Conservation (phyloP, 2,113 vertebrate species). For the Pampusana beccarii region DNA sequence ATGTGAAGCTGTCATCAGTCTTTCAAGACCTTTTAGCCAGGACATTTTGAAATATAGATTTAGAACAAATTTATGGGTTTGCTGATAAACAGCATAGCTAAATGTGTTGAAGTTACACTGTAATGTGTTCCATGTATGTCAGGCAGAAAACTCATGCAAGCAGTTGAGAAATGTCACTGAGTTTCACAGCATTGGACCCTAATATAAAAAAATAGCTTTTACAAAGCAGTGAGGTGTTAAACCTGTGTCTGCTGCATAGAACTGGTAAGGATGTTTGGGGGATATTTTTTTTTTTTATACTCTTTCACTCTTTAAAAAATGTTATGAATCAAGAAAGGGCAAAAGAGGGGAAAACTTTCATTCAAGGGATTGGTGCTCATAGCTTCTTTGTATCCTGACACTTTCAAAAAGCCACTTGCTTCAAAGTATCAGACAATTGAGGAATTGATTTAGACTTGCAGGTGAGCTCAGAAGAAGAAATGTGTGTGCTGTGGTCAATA, state of each 20-base stretch:
- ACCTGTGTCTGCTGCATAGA: not conserved
- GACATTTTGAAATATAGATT: not conserved
- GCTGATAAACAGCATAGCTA: not conserved
- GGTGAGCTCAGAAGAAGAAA: slow-evolving; percentile 32
- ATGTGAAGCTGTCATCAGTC: not conserved
- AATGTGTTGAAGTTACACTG: not conserved
- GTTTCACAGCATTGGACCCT: not conserved
- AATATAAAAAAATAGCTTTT: not conserved
- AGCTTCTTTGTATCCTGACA: slow-evolving; percentile 11
- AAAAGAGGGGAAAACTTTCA: slow-evolving; percentile 1
- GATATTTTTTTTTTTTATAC: not conserved
- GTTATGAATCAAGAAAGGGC: not conserved
- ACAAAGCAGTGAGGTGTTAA: not conserved
- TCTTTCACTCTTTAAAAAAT: not conserved
- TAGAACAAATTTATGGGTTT: not conserved
- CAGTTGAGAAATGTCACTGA: not conserved
- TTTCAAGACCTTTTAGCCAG: not conserved
- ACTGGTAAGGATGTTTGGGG: not conserved
- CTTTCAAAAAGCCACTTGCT: slow-evolving; percentile 22
- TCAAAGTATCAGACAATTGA: slow-evolving; percentile 22
- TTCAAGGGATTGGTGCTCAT: not conserved
- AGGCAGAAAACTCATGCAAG: not conserved
- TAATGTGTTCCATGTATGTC: not conserved
- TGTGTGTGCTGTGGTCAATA: slow-evolving; percentile 13
- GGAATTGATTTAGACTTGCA: slow-evolving; percentile 25